Evolutionary conservation across 2,797 vertebrate species (phyloP).

Genomic region (Chromobotia macracanthus): DNA sequence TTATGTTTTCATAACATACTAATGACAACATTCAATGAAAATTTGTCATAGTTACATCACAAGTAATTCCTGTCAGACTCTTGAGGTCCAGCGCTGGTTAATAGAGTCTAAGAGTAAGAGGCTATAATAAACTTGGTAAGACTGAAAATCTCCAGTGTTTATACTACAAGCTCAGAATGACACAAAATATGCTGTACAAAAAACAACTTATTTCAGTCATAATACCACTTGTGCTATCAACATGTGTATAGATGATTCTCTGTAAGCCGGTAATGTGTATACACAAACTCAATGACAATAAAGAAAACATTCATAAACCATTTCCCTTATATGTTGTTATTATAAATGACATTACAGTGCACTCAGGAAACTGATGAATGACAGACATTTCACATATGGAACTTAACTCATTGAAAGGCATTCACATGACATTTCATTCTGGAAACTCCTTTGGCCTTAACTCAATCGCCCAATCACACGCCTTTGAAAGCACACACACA

Average conservation of each 20-base stretch:
- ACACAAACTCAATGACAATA: slow-evolving; percentile 4
- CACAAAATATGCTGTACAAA: background rate
- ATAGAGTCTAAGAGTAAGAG: background rate
- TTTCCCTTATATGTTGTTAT: slow-evolving; percentile 14
- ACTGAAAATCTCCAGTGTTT: background rate
- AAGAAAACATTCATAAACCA: background rate
- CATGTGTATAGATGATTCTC: background rate
- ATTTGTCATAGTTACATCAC: slow-evolving; percentile 28
- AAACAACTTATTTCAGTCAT: background rate
- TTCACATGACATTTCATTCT: slow-evolving; percentile 19
- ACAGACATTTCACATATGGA: slow-evolving; percentile 15
- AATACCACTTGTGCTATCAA: background rate
- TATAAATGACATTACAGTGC: slow-evolving; percentile 5
- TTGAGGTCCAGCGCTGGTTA: slow-evolving; percentile 17
- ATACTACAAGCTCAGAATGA: background rate
- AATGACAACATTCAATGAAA: slow-evolving; percentile 33
- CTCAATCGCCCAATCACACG: slow-evolving; percentile 6
- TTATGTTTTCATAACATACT: slow-evolving; percentile 43
- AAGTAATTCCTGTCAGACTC: slow-evolving; percentile 16
- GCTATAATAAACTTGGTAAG: background rate
- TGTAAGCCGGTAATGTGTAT: background rate
- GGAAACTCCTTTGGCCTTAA: slow-evolving; percentile 11
- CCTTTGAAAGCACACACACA: slow-evolving; percentile 18
- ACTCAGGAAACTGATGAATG: slow-evolving; percentile 19
- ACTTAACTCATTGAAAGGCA: slow-evolving; percentile 16